Base-by-base conservation (phyloP, 2,797 vertebrate species). In the Cheirogaleus major region DNA sequence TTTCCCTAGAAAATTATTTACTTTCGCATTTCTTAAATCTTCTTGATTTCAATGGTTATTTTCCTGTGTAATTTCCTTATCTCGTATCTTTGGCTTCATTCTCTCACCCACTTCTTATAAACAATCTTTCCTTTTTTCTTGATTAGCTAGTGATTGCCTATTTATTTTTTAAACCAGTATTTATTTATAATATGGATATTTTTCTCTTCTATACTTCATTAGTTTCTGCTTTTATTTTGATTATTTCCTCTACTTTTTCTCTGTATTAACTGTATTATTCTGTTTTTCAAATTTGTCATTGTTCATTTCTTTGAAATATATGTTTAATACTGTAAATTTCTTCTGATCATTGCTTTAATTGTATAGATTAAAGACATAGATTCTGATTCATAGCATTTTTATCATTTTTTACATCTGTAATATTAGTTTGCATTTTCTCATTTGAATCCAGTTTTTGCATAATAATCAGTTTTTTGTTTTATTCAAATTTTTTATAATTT, bases 121-220 rank as follows among this genome's bases (percentile, higher is more conserved):
- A 50, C 12, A 90, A 69, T 8, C 32, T 67, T 43, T n/a, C 15
- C 12, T 25, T 69, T 50, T 2, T 72, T 41, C 20, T 45, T 70
- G 4, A 69, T 59, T 75, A 84, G 45, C 14, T 38, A n/a, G 11
- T 41, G 45, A 41, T 70, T 57, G 22, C n/a, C 88, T 48, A 52
- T 43, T 91, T 23, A 61, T 38, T 76, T 92, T 78, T 45, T 27
- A 91, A 75, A 41, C 11, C 61, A 41, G 57, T 57, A 30, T n/a
- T 80, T 67, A 22, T 41, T 22, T 61, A 52, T 18, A 15, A 11
- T 75, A 20, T 7, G 7, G 4, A 1, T 72, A 4, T 57, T 50
- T n/a, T 92, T 72, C 55, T 43, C 22, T 67, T 89, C 93, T 41
- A 18, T 92, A 67, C n/a, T 85, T 78, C 32, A 25, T 86, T 81